phyloP scores from a whole-genome alignment of 2,113 vertebrate genomes.

The Agelaius phoeniceus region DNA sequence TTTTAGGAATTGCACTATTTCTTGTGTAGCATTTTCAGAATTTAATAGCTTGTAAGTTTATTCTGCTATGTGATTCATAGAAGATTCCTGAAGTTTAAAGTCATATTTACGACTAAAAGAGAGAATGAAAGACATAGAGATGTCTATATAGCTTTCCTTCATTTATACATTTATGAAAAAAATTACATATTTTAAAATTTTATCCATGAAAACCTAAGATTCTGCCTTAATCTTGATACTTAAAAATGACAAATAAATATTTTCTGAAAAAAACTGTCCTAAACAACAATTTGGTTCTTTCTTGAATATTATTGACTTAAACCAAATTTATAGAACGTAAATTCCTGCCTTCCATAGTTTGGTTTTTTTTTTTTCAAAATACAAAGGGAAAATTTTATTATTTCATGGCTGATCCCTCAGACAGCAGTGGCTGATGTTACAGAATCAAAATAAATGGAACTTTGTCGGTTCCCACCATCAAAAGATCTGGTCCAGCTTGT shows the following conservation, averaged over 20 bases:
- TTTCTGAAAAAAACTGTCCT: neutral
- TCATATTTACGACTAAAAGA: neutral
- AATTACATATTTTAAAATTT: neutral
- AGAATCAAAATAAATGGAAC: neutral
- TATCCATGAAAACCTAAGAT: neutral
- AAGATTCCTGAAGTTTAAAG: neutral
- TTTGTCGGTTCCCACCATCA: neutral
- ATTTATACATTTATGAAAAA: neutral
- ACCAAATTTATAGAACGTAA: neutral
- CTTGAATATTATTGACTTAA: neutral
- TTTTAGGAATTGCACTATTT: neutral
- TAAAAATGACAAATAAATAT: neutral
- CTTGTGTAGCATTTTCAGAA: neutral
- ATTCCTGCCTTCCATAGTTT: neutral
- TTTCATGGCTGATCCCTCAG: neutral
- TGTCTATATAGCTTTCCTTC: neutral
- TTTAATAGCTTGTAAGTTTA: neutral
- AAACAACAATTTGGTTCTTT: rapidly evolving
- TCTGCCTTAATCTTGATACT: neutral
- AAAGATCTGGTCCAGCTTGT: neutral
- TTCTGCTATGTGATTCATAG: neutral
- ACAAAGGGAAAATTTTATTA: neutral
- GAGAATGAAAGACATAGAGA: neutral
- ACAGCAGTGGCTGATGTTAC: neutral
- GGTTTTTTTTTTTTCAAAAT: neutral